Evolutionary conservation across 2,113 vertebrate species (phyloP), one percentile per base, ranked within the genome.

Genomic region (Alexandromys fortis): DNA sequence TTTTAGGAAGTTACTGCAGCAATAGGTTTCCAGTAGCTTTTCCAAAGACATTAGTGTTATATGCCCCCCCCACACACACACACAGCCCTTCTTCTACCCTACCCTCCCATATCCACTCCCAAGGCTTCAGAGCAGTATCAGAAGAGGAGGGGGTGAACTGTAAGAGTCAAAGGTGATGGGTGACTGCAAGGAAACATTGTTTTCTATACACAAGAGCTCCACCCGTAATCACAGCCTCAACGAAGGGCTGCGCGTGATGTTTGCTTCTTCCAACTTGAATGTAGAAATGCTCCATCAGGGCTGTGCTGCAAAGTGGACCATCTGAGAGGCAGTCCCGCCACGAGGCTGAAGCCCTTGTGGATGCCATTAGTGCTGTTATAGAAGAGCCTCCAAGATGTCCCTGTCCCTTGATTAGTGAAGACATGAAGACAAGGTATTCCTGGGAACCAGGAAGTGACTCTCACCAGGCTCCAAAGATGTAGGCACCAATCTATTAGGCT

Each of bases 31-130:
- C 26, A 63, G 14, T 63, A 58, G n/a, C 13, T 61, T 38, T 82
- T 38, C 52, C 16, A 28, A 82, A 82, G 79, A 38, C 22, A 13
- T 82, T 3, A 82, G 12, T 19, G 35, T 16, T 26, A 42, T 63
- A 58, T 0, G 17, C 12, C 0, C 17, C 19, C 3, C 24, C 55
- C 13, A n/a, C n/a, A 3, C 3, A n/a, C n/a, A 0, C 11, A 49
- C 2, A 16, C 26, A 63, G 1, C 58, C 22, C 24, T 10, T 58
- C 79, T 19, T 63, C 55, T 63, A 38, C 55, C 55, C 24, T 63
- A 0, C 58, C 24, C 24, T 61, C 7, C 81, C 14, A 28, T 1
- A 2, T 58, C 24, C n/a, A 17, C 24, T 16, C 79, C 24, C 58
- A 42, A 63, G n/a, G 81, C 81, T 63, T 42, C n/a, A 16, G n/a